Evolutionary conservation across 2,888 invertebrate genomes (phyloP).

Genomic region (Acleris holmiana): DNA sequence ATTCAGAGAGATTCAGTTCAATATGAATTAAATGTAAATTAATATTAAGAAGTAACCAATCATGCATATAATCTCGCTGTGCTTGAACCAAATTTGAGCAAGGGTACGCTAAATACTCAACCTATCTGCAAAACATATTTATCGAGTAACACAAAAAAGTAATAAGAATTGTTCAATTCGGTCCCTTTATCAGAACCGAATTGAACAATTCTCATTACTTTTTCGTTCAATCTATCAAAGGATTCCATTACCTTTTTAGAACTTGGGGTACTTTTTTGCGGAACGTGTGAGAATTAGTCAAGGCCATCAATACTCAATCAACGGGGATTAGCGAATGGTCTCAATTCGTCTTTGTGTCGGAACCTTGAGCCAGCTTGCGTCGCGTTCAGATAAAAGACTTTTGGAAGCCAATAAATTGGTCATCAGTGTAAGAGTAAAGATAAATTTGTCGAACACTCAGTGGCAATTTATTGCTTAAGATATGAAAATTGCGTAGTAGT

Average conservation of each 20-base stretch:
- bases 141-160: no score
- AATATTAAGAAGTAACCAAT: no score
- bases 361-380: conserved; percentile 45
- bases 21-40: no score
- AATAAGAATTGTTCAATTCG: no score
- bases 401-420: conserved; percentile 51
- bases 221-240: background rate
- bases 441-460: conserved; percentile 11
- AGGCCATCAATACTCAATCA: conserved; percentile 51
- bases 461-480: conserved; percentile 17
- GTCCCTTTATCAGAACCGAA: no score
- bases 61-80: no score
- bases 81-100: no score
- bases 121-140: no score
- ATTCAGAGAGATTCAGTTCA: no score
- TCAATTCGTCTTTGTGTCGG: conserved; percentile 57
- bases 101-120: no score
- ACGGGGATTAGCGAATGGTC: conserved; percentile 53
- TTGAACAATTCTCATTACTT: background rate
- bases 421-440: conserved; percentile 44
- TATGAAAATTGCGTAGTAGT: background rate
- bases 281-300: conserved; percentile 45
- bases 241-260: conserved; percentile 3
- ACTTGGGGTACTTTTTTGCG: conserved; percentile 8
- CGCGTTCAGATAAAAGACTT: conserved; percentile 50